Conservation (phyloP, 2,113 vertebrate species). For the Peucedramus taeniatus region DNA sequence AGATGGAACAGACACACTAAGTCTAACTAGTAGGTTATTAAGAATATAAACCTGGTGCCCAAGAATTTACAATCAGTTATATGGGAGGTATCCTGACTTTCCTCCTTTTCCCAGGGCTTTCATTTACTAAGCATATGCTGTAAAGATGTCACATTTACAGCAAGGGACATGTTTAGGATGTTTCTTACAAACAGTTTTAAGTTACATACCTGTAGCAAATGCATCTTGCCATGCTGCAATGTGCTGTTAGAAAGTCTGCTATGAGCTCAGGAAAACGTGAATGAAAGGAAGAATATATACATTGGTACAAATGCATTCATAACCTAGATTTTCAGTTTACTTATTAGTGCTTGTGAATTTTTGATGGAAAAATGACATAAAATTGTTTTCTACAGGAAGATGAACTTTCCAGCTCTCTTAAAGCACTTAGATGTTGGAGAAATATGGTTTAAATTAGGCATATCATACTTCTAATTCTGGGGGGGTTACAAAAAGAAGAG, state of each 20-base stretch:
- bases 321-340: not conserved
- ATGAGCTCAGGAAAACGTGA: not conserved
- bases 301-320: not conserved
- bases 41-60: slow-evolving; percentile 79
- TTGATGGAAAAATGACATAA: not conserved
- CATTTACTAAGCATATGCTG: slow-evolving; percentile 71
- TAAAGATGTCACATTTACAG: slow-evolving; percentile 84
- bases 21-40: slow-evolving; percentile 78
- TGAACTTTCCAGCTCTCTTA: not conserved
- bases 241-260: not conserved
- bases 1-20: slow-evolving; percentile 77
- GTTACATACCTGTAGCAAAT: slow-evolving; percentile 54
- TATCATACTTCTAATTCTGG: slow-evolving; percentile 43
- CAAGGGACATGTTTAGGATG: slow-evolving; percentile 68
- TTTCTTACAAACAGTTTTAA: slow-evolving; percentile 67
- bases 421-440: slow-evolving; percentile 1
- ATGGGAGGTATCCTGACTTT: slow-evolving; percentile 72
- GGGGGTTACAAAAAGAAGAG: slow-evolving; percentile 29
- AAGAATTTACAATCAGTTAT: slow-evolving; percentile 84
- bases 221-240: not conserved
- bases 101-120: slow-evolving; percentile 60
- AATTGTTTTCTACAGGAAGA: not conserved
- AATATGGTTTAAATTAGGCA: slow-evolving; percentile 64
- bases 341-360: not conserved
- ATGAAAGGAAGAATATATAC: not conserved